phyloP scores from a whole-genome alignment of 92 coral and sea anemone genomes.

The Epizoanthus rinbou region DNA sequence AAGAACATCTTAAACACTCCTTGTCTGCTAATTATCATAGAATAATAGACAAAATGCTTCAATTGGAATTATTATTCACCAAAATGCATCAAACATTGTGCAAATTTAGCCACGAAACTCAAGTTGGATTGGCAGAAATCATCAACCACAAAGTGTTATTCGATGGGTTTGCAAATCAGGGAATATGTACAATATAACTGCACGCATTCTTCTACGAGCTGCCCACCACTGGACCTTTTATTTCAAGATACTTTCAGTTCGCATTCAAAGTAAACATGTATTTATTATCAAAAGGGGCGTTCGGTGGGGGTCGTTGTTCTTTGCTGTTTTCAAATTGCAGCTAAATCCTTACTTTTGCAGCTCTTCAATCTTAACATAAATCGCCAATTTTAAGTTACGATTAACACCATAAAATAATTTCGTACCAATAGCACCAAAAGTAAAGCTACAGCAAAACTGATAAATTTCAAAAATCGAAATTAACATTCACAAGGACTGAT shows the following conservation, averaged over 20 bases:
- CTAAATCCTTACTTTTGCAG: background rate
- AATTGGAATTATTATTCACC: conserved; percentile 24
- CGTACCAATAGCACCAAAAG: background rate
- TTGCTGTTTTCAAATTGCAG: conserved; percentile 13
- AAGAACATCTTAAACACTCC: conserved; percentile 7
- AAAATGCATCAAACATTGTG: conserved; percentile 1
- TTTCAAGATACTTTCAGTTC: conserved; percentile 3
- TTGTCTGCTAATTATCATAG: conserved; percentile 31
- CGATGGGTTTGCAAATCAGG: background rate
- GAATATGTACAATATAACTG: background rate
- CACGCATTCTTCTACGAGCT: background rate
- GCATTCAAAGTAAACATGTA: conserved; percentile 27
- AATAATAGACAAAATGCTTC: conserved; percentile 30
- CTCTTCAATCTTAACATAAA: conserved; percentile 1
- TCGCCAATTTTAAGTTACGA: background rate
- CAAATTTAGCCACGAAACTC: background rate
- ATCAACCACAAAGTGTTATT: background rate
- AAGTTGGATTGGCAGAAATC: conserved; percentile 23
- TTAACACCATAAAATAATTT: background rate
- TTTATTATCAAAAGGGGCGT: conserved; percentile 41
- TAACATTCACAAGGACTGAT: conserved; percentile 39
- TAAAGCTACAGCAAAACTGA: background rate
- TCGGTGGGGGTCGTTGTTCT: conserved; percentile 2
- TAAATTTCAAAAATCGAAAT: conserved; percentile 27
- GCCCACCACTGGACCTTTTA: conserved; percentile 21